A percentile compares a stretch with the other conserved stretches of the same genome.
These are phyloP conservation scores for Melinaea marsaeus DNA, from an alignment of 2,888 invertebrate genomes.

Conservation along the genomic window DNA sequence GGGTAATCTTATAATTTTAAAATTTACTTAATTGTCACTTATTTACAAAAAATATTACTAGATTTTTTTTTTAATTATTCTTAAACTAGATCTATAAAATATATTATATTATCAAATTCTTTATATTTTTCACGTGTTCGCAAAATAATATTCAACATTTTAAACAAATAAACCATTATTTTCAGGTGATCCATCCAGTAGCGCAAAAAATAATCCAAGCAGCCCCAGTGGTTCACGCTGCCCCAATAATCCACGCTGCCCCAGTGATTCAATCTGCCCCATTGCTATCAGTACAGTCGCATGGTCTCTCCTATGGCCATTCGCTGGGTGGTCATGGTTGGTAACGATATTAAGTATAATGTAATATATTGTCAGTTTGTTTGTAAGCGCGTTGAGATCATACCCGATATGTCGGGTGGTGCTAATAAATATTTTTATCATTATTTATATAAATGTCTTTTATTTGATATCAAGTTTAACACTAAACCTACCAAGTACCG, in stretches of 20 bases:
- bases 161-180: too few relatives aligned
- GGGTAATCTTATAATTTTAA: conserved; percentile 39
- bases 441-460: conserved; percentile 43
- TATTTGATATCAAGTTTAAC: conserved; percentile 13
- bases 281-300: conserved; percentile 46
- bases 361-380: conserved; percentile 41
- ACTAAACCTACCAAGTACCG: too few relatives aligned
- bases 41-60: too few relatives aligned
- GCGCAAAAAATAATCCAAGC: conserved; percentile 54
- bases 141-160: too few relatives aligned
- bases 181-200: conserved; percentile 34
- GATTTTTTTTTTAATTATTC: too few relatives aligned
- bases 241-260: conserved; percentile 29
- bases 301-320: conserved; percentile 56
- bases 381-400: conserved; percentile 62
- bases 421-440: conserved; percentile 57
- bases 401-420: conserved; percentile 56
- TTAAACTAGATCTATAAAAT: too few relatives aligned
- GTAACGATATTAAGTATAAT: conserved; percentile 42
- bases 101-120: too few relatives aligned
- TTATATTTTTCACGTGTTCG: too few relatives aligned
- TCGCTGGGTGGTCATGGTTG: conserved; percentile 68
- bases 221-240: conserved; percentile 38
- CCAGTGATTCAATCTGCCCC: conserved; percentile 52
- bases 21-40: background rate